Base-by-base conservation (phyloP, 2,113 vertebrate genomes). In the Nibea albiflora region DNA sequence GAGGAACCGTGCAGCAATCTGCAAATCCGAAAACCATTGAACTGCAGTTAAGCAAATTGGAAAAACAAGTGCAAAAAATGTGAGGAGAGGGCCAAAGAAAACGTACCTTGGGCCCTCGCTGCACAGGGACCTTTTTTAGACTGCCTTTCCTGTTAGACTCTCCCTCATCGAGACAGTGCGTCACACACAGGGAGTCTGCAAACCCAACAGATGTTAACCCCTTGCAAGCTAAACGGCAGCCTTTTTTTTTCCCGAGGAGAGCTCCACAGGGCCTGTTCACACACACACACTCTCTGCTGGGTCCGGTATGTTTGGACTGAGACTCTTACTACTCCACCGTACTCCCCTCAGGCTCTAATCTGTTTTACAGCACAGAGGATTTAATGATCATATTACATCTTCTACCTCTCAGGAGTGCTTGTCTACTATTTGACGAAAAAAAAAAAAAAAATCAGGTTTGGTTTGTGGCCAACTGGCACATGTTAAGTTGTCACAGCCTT, bases 41-140 rank as follows among this genome's bases (percentile, higher is more conserved):
- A 87, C 84, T 73, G 91, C 75, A 89, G 90, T 92, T 89, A 90
- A 92, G 91, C 86, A 93, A 94, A 94, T 93, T 94, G 93, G 91
- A 95, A 95, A 95, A 94, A 93, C 91, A 95, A 94, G 93, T 88
- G 84, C 87, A 95, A 94, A 95, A 92, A 94, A 95, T 94, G 94
- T 73, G 74, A 88, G 71, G 71, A 77, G 89, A 85, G 76, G 85
- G 94, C 94, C 95, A 95, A 95, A 93, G 91, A 94, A 95, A 95
- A 95, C 83, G 90, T 91, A 92, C 90, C 93, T 90, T 83, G 88
- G 90, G 86, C 91, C 92, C 83, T 85, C 57, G 79, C 92, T 93
- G 93, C 86, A 91, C 91, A 87, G 92, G 93, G 93, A 94, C 91
- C 93, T 89, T 94, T 92, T 95, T 94, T 92, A 93, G 94, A 92